Percentiles rank a stretch among this genome's conserved stretches.
Conservation (phyloP, 2,113 vertebrate species). For the Clupea harengus region DNA sequence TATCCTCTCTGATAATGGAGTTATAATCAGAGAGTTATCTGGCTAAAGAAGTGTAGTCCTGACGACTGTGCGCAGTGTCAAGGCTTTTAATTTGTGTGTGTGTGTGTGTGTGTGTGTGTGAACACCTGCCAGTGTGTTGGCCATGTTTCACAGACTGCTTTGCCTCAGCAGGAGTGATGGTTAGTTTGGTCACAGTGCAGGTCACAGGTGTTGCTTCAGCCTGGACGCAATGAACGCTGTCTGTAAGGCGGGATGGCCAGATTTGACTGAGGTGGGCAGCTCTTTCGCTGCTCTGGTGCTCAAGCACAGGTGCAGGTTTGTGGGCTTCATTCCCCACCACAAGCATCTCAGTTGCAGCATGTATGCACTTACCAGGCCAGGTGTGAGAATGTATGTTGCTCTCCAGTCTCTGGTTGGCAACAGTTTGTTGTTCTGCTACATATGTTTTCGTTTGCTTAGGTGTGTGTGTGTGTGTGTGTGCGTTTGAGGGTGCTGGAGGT, state of each 20-base stretch:
- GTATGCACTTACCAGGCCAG: not conserved
- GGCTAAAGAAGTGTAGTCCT: not conserved
- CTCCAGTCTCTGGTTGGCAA: not conserved
- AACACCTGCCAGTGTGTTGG: not conserved
- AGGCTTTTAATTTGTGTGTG: not conserved
- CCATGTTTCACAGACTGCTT: not conserved
- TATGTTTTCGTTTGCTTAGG: not conserved
- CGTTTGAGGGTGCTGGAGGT: no score
- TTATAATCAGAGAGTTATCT: not conserved
- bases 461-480: not conserved
- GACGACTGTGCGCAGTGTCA: not conserved
- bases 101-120: slow-evolving; percentile 10
- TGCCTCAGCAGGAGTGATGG: not conserved
- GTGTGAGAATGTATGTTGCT: not conserved
- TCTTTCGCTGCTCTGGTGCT: not conserved
- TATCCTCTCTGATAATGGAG: not conserved
- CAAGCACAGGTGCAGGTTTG: not conserved
- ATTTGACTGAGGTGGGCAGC: not conserved
- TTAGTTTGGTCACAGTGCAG: not conserved
- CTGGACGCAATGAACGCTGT: not conserved
- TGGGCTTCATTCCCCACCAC: not conserved
- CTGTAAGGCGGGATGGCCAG: not conserved
- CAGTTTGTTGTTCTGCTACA: not conserved
- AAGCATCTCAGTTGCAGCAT: not conserved
- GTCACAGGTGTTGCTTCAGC: not conserved